Conservation (phyloP, 1,140 invertebrate genomes). For the Pectinophora gossypiella region DNA sequence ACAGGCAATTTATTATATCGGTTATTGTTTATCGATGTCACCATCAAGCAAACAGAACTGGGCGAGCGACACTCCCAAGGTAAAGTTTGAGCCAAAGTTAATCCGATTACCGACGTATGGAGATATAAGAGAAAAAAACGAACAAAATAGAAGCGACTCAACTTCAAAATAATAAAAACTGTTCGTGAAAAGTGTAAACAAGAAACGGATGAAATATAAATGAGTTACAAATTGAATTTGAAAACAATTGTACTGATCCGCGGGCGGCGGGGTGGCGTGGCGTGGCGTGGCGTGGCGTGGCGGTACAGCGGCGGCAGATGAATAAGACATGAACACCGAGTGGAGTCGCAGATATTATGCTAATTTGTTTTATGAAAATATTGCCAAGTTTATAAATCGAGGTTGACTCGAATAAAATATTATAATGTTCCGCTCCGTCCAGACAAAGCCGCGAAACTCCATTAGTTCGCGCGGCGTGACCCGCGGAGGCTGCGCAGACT, state of each 20-base stretch:
- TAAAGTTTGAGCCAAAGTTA: no score
- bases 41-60: no score
- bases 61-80: no score
- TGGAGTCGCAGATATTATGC: slow-evolving; percentile 4
- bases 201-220: slow-evolving; percentile 6
- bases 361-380: slow-evolving; percentile 9
- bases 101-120: no score
- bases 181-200: slow-evolving; percentile 2
- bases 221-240: slow-evolving; percentile 3
- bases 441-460: no score
- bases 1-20: no score
- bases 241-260: not conserved
- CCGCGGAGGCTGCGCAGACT: no score
- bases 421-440: not conserved
- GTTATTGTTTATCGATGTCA: no score
- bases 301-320: not conserved
- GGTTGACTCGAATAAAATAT: slow-evolving; percentile 1
- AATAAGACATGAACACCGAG: not conserved
- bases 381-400: not conserved
- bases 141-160: not conserved
- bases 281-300: not conserved
- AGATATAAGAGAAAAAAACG: no score
- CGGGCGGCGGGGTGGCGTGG: not conserved
- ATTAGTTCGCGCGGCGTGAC: no score
- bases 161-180: not conserved